These are phyloP conservation scores for Andrena minutula DNA, from an alignment of 2,888 invertebrate species.

Conservation along the genomic window DNA sequence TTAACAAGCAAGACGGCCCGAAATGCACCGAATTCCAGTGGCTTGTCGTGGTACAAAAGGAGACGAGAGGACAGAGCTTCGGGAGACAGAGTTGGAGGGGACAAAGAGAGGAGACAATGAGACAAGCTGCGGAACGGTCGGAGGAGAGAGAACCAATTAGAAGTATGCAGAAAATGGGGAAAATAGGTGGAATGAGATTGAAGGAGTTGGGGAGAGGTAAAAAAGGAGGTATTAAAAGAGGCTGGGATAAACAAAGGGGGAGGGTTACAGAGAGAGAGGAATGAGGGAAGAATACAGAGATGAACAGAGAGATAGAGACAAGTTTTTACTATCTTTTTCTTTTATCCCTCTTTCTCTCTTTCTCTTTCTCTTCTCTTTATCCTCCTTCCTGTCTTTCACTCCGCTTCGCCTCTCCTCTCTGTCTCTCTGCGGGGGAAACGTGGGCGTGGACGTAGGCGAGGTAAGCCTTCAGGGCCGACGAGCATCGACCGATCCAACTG, in stretches of 20 bases:
- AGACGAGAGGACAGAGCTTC: slow-evolving; percentile 1
- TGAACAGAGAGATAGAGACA: slow-evolving; percentile 47
- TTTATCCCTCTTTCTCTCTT: slow-evolving; percentile 26
- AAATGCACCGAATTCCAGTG: not conserved
- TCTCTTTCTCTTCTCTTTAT: not conserved
- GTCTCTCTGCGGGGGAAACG: slow-evolving; percentile 58
- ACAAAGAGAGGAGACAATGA: slow-evolving; percentile 12
- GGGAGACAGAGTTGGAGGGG: not conserved
- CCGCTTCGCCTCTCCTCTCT: slow-evolving; percentile 17
- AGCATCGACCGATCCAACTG: slow-evolving; percentile 70
- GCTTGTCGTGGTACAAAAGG: not conserved
- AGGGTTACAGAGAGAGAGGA: slow-evolving; percentile 23
- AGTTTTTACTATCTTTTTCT: slow-evolving; percentile 43
- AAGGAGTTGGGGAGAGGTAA: slow-evolving; percentile 18
- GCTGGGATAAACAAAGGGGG: slow-evolving; percentile 16
- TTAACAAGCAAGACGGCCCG: not conserved
- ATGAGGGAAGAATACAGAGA: slow-evolving; percentile 31
- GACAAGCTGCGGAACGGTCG: not conserved
- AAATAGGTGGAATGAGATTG: slow-evolving; percentile 8
- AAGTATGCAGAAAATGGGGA: slow-evolving; percentile 26
- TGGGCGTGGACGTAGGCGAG: slow-evolving; percentile 76
- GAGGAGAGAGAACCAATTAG: slow-evolving; percentile 37
- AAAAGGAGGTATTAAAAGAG: slow-evolving; percentile 10
- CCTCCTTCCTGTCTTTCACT: slow-evolving; percentile 19
- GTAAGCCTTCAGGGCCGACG: slow-evolving; percentile 74